Evolutionary conservation across 2,797 vertebrate genomes (phyloP).

Genomic region (Neopelma chrysocephalum): DNA sequence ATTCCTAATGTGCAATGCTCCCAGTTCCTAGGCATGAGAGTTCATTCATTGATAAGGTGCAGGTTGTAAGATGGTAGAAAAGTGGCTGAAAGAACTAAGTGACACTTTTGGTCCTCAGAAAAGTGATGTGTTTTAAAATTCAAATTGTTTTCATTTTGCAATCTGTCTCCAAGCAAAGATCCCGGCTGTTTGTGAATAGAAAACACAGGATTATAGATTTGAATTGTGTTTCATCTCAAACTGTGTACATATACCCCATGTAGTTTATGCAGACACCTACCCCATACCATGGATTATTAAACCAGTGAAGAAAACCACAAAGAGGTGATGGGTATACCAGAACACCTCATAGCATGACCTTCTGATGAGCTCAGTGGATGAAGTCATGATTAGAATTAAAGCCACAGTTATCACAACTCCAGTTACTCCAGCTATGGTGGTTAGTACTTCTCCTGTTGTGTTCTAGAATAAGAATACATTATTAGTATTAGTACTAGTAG

Average conservation of each 20-base stretch:
- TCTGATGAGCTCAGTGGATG: conserved; percentile 78
- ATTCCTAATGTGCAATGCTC: not conserved
- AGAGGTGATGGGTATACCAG: conserved; percentile 81
- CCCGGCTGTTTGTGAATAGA: not conserved
- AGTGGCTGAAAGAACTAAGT: not conserved
- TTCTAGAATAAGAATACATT: conserved; percentile 60
- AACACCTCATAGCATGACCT: conserved; percentile 80
- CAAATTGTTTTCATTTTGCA: not conserved
- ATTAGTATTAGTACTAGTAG: not conserved
- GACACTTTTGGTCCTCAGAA: not conserved
- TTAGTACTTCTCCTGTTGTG: conserved; percentile 62
- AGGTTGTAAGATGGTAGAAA: not conserved
- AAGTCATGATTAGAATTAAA: conserved; percentile 79
- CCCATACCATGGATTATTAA: conserved; percentile 80
- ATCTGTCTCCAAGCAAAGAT: not conserved
- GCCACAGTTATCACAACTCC: conserved; percentile 78
- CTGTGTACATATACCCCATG: not conserved
- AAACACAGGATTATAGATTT: not conserved
- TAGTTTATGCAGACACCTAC: conserved; percentile 67
- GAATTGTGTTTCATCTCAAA: not conserved
- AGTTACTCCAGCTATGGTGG: conserved; percentile 74
- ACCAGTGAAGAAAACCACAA: conserved; percentile 76
- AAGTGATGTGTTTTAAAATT: not conserved
- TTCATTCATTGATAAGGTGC: not conserved
- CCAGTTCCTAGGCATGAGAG: not conserved